Conservation (phyloP, 2,888 invertebrate species). For the Amiota minor region DNA sequence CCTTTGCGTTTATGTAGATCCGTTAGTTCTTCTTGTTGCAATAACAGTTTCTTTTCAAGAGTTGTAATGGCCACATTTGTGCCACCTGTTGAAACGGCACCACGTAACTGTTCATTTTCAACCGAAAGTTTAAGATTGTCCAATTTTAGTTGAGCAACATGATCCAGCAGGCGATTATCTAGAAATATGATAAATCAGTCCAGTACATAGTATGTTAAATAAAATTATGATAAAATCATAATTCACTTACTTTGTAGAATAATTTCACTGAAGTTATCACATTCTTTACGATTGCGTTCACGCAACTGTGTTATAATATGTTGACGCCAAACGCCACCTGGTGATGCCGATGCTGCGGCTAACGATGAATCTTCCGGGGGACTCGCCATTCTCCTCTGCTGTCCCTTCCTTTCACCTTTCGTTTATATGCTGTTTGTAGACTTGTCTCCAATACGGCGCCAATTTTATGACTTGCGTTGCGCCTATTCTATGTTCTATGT, state of each 20-base stretch:
- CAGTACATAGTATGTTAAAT: conserved; percentile 20
- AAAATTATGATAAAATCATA: background rate
- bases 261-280: conserved; percentile 84
- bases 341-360: background rate
- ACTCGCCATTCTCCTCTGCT: background rate
- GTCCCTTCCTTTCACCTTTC: background rate
- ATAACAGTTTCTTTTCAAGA: conserved; percentile 88
- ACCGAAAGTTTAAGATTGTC: conserved; percentile 90
- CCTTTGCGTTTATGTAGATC: conserved; percentile 90
- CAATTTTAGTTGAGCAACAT: conserved; percentile 83
- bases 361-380: background rate
- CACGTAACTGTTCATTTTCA: conserved; percentile 86
- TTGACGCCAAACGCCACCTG: conserved; percentile 79
- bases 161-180: conserved; percentile 92
- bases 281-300: conserved; percentile 83
- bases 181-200: conserved; percentile 42
- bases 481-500: background rate
- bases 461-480: background rate
- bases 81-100: conserved; percentile 75
- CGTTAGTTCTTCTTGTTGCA: conserved; percentile 93
- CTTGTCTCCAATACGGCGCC: background rate
- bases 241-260: conserved; percentile 84
- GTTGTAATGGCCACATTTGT: conserved; percentile 78
- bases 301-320: conserved; percentile 81
- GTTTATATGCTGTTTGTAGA: background rate